Percentiles rank a stretch among this genome's conserved stretches.
phyloP scores from a whole-genome alignment of 1,140 invertebrate species.

The Condylostylus longicornis region DNA sequence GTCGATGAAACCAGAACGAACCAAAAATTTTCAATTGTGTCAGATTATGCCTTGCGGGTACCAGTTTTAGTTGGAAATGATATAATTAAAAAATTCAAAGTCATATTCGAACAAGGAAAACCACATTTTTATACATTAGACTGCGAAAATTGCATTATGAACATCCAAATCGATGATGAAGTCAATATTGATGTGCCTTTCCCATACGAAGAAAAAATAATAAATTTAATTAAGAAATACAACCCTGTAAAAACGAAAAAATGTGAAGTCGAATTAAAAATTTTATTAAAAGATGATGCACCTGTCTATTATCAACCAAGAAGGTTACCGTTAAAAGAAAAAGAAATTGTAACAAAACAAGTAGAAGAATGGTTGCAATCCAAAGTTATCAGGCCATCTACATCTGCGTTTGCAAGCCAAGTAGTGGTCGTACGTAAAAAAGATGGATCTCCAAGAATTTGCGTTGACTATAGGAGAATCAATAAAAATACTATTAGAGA shows the following conservation, averaged over 20 bases:
- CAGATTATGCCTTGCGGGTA: not conserved
- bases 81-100: not conserved
- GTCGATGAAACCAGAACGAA: not conserved
- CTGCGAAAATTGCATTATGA: not conserved
- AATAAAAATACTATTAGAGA: constrained; percentile 25
- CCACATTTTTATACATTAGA: not conserved
- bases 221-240: not conserved
- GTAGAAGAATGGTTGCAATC: constrained; percentile 8
- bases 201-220: not conserved
- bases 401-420: constrained; percentile 18
- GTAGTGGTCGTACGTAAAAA: constrained; percentile 24
- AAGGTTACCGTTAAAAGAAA: constrained; percentile 5
- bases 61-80: not conserved
- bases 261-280: constrained; percentile 6
- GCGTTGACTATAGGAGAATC: constrained; percentile 28
- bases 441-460: constrained; percentile 19
- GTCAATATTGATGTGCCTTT: not conserved
- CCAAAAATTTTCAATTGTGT: not conserved
- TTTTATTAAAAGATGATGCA: constrained; percentile 10
- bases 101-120: not conserved
- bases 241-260: not conserved
- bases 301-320: constrained; percentile 15
- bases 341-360: constrained; percentile 5
- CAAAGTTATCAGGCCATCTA: constrained; percentile 12
- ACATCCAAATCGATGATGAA: not conserved